phyloP scores from a whole-genome alignment of 1,140 invertebrate species.

The Aphis craccivora region DNA sequence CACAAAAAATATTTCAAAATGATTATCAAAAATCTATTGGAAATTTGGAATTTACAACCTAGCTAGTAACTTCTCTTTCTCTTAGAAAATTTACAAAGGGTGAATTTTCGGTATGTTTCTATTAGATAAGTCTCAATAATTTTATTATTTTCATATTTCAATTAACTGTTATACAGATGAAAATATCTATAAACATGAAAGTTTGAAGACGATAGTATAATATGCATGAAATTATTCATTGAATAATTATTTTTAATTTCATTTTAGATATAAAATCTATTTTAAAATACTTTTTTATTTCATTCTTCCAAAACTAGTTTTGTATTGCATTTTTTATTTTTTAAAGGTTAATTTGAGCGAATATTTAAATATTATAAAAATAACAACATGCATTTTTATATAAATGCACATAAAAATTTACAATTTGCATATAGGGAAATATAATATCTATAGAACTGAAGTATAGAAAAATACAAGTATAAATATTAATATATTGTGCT shows the following conservation, averaged over 20 bases:
- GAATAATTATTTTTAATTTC: not conserved
- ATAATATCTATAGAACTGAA: not conserved
- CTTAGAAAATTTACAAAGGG: not conserved
- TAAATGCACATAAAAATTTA: not conserved
- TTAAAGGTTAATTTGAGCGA: constrained; percentile 2
- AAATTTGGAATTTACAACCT: not conserved
- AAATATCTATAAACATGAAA: not conserved
- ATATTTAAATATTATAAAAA: constrained; percentile 6
- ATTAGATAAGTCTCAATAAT: no score
- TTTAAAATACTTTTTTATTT: not conserved
- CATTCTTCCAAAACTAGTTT: not conserved
- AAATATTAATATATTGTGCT: not conserved
- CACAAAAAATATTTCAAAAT: not conserved
- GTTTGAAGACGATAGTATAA: not conserved
- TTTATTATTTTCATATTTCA: no score
- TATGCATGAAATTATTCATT: not conserved
- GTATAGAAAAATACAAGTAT: not conserved
- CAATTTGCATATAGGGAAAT: not conserved
- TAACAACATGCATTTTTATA: not conserved
- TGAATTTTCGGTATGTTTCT: no score
- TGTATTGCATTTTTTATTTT: not conserved
- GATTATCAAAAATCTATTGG: not conserved
- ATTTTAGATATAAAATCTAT: not conserved
- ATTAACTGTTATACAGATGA: no score
- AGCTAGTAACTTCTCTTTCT: not conserved